These are phyloP conservation scores for Pseudomyrmex dendroicus DNA, from an alignment of 1,140 invertebrate species.

Conservation along the genomic window DNA sequence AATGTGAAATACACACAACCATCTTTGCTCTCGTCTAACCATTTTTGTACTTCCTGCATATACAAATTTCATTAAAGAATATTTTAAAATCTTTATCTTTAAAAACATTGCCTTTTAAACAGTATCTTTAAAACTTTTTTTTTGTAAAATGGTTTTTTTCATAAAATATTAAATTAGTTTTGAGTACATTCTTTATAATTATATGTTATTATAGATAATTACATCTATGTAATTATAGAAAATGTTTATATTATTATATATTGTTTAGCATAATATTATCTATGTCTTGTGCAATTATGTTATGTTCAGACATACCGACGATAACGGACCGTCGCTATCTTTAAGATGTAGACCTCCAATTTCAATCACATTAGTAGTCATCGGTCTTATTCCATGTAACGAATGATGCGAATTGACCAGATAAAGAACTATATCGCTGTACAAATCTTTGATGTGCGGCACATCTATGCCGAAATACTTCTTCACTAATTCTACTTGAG, in stretches of 20 bases:
- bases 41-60: conserved; percentile 87
- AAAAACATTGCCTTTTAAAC: background rate
- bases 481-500: conserved; percentile 70
- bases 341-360: conserved; percentile 87
- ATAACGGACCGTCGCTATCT: conserved; percentile 59
- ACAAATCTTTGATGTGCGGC: conserved; percentile 78
- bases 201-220: no score
- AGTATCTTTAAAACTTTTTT: no score
- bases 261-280: no score
- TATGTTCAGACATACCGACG: conserved; percentile 67
- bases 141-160: no score
- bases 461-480: conserved; percentile 82
- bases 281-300: background rate
- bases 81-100: background rate
- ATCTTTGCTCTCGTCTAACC: conserved; percentile 88
- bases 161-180: no score
- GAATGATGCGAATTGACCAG: conserved; percentile 86
- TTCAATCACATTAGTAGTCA: conserved; percentile 85
- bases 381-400: conserved; percentile 83
- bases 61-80: background rate
- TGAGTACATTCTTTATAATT: no score
- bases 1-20: conserved; percentile 89
- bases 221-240: no score
- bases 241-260: no score
- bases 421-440: conserved; percentile 84